Conservation (phyloP, 2,113 vertebrate species). For the Eurypyga helias region DNA sequence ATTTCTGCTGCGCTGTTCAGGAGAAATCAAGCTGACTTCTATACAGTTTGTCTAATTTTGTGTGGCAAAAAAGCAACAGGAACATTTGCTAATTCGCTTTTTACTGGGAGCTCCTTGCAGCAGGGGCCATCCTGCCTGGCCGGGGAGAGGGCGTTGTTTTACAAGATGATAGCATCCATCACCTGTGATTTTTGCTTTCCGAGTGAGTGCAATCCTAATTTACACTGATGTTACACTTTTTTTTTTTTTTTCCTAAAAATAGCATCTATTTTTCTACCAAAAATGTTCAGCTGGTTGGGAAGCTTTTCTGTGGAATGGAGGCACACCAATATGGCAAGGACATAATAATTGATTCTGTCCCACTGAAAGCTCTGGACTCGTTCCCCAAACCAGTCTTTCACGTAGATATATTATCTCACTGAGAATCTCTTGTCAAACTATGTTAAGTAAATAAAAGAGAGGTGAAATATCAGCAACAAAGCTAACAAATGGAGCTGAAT, state of each 20-base stretch:
- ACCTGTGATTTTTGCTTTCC: background rate
- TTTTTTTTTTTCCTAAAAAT: background rate
- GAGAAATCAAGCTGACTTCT: background rate
- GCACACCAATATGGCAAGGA: conserved; percentile 66
- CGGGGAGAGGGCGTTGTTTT: background rate
- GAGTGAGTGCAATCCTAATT: background rate
- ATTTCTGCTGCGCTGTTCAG: background rate
- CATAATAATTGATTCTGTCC: conserved; percentile 59
- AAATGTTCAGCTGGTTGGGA: background rate
- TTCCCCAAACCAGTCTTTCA: conserved; percentile 70
- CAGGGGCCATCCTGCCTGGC: background rate
- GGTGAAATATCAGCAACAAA: conserved; percentile 79
- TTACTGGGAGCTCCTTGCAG: background rate
- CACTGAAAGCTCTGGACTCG: conserved; percentile 68
- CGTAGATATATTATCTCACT: conserved; percentile 76
- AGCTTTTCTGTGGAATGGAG: conserved; percentile 24
- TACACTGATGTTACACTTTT: background rate
- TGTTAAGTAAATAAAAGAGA: conserved; percentile 80
- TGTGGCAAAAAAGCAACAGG: background rate
- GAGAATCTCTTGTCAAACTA: conserved; percentile 81
- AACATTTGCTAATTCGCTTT: background rate
- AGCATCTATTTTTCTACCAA: background rate
- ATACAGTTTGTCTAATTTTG: background rate
- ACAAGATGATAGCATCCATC: background rate
- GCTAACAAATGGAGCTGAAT: conserved; percentile 74